These are phyloP conservation scores for Chionodraco myersi DNA, from an alignment of 2,113 vertebrate genomes.

Conservation along the genomic window DNA sequence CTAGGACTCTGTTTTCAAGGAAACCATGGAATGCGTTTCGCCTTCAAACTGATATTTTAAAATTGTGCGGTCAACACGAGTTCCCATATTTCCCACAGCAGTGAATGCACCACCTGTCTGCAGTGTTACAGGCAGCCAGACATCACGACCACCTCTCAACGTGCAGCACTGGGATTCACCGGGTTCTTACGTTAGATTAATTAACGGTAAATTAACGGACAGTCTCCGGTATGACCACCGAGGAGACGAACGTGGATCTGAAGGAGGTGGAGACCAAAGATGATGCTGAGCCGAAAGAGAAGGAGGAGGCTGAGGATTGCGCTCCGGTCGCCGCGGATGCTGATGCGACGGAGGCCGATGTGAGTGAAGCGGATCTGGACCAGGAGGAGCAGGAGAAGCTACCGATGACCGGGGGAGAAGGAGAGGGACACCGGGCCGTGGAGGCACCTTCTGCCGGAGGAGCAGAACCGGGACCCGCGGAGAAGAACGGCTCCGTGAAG, in stretches of 20 bases:
- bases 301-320: slow-evolving; percentile 44
- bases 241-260: slow-evolving; percentile 58
- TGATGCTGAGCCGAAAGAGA: slow-evolving; percentile 16
- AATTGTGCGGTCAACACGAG: background rate
- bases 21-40: too few species aligned
- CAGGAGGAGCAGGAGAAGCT: slow-evolving; percentile 88
- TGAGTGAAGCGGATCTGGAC: slow-evolving; percentile 90
- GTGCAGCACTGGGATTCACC: background rate
- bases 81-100: background rate
- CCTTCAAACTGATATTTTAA: too few species aligned
- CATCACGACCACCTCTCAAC: background rate
- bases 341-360: slow-evolving; percentile 77
- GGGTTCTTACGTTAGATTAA: background rate
- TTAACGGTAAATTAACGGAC: too few species aligned
- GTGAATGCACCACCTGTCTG: slow-evolving; percentile 1
- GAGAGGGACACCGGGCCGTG: slow-evolving; percentile 30
- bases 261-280: slow-evolving; percentile 25
- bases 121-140: background rate
- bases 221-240: slow-evolving; percentile 43
- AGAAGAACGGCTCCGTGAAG: slow-evolving; percentile 88
- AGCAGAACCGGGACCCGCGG: slow-evolving; percentile 41
- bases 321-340: slow-evolving; percentile 32
- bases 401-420: slow-evolving; percentile 81
- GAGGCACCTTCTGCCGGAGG: slow-evolving; percentile 37
- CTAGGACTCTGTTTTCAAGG: too few species aligned